phyloP scores from a whole-genome alignment of 2,797 vertebrate species.

The Cyclura pinguis region DNA sequence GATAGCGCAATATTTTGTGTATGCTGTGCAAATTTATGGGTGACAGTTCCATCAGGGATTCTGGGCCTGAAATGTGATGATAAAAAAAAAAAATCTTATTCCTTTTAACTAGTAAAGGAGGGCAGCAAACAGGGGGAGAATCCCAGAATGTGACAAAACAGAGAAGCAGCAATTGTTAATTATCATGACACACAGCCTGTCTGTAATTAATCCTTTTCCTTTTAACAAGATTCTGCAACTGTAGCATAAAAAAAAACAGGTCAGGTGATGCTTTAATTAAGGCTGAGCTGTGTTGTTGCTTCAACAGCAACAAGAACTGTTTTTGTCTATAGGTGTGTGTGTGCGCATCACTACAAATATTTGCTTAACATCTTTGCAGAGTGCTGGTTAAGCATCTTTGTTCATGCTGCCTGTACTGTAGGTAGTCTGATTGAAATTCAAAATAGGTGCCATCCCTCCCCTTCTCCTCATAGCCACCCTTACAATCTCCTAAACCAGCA shows the following conservation, averaged over 20 bases:
- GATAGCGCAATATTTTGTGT: conserved; percentile 75
- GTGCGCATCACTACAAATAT: conserved; percentile 78
- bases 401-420: conserved; percentile 70
- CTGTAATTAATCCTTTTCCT: conserved; percentile 76
- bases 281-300: conserved; percentile 71
- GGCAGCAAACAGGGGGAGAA: conserved; percentile 43
- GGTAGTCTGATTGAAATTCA: conserved; percentile 76
- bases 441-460: conserved; percentile 42
- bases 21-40: conserved; percentile 79
- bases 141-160: conserved; percentile 75
- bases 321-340: conserved; percentile 76
- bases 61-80: conserved; percentile 69
- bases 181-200: conserved; percentile 75
- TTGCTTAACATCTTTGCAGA: conserved; percentile 79
- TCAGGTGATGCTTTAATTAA: conserved; percentile 79
- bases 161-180: conserved; percentile 76
- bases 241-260: conserved; percentile 70
- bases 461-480: conserved; percentile 56
- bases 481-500: conserved; percentile 67
- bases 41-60: conserved; percentile 73
- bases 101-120: conserved; percentile 70
- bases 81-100: conserved; percentile 74
- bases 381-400: conserved; percentile 74
- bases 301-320: conserved; percentile 75
- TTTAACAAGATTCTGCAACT: conserved; percentile 72